These are phyloP conservation scores for Drosophila pseudoananassae DNA, from an alignment of 1,140 invertebrate species.

Conservation along the genomic window DNA sequence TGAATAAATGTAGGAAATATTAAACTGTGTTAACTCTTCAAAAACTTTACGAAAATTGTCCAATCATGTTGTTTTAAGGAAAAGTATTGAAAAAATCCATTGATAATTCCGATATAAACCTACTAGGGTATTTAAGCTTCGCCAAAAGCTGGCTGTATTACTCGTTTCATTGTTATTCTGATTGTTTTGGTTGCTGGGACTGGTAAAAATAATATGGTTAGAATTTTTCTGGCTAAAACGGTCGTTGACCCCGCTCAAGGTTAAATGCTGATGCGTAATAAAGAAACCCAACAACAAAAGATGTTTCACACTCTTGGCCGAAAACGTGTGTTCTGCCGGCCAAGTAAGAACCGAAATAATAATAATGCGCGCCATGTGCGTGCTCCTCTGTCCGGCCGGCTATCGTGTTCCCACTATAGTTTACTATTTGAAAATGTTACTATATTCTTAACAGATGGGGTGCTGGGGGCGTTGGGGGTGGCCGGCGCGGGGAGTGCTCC, in stretches of 20 bases:
- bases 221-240: constrained; percentile 76
- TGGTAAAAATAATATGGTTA: constrained; percentile 66
- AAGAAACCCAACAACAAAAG: constrained; percentile 46
- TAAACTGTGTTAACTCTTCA: too few species aligned
- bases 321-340: constrained; percentile 57
- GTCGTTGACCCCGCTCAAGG: constrained; percentile 76
- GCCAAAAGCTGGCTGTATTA: constrained; percentile 10
- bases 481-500: not conserved
- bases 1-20: too few species aligned
- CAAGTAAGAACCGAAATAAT: constrained; percentile 19
- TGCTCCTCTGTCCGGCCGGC: constrained; percentile 22
- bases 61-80: too few species aligned
- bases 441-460: not conserved
- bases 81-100: too few species aligned
- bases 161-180: constrained; percentile 46
- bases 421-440: constrained; percentile 32
- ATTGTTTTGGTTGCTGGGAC: constrained; percentile 43
- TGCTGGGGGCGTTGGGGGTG: not conserved
- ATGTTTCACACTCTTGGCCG: constrained; percentile 64
- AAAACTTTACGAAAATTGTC: too few species aligned
- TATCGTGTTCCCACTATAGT: constrained; percentile 5
- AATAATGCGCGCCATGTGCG: constrained; percentile 61
- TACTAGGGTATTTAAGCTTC: not conserved
- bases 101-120: not conserved
- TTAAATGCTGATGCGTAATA: constrained; percentile 81